Evolutionary conservation across 2,113 vertebrate species (phyloP).

Genomic region (Nannospalax galili): DNA sequence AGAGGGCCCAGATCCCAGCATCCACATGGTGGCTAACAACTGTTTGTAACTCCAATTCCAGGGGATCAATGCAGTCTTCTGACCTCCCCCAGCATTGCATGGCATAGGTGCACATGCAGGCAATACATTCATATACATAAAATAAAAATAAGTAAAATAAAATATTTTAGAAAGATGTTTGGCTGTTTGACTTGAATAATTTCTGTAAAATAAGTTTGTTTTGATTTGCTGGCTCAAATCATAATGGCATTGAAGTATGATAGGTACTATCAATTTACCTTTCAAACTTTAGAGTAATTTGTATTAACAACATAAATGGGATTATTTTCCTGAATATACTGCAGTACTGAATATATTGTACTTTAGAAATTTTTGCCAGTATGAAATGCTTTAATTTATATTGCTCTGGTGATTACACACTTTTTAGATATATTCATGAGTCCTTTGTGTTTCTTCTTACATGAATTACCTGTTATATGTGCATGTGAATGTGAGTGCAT

Average conservation of each 20-base stretch:
- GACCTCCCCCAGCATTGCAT: no score
- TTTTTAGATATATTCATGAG: conserved; percentile 32
- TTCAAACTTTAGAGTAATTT: conserved; percentile 32
- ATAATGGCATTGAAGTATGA: conserved; percentile 24
- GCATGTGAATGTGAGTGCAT: background rate
- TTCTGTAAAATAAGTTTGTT: background rate
- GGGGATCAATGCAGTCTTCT: no score
- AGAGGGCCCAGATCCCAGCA: no score
- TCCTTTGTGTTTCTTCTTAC: conserved; percentile 48
- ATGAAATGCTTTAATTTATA: conserved; percentile 50
- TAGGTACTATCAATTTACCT: background rate
- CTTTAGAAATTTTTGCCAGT: conserved; percentile 41
- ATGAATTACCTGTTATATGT: background rate
- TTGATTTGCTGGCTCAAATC: conserved; percentile 25
- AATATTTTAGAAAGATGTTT: conserved; percentile 18
- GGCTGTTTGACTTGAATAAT: background rate
- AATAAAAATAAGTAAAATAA: background rate
- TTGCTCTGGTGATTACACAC: conserved; percentile 21
- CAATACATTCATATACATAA: no score
- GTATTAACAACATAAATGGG: conserved; percentile 1
- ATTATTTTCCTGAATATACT: conserved; percentile 21
- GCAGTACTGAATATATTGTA: conserved; percentile 25
- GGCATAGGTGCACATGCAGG: no score
- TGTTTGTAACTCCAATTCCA: no score
- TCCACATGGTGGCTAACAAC: no score